A percentile compares a stretch with the other conserved stretches of the same genome.
Evolutionary conservation across 2,797 vertebrate species (phyloP).

Genomic region (Trachops cirrhosus): DNA sequence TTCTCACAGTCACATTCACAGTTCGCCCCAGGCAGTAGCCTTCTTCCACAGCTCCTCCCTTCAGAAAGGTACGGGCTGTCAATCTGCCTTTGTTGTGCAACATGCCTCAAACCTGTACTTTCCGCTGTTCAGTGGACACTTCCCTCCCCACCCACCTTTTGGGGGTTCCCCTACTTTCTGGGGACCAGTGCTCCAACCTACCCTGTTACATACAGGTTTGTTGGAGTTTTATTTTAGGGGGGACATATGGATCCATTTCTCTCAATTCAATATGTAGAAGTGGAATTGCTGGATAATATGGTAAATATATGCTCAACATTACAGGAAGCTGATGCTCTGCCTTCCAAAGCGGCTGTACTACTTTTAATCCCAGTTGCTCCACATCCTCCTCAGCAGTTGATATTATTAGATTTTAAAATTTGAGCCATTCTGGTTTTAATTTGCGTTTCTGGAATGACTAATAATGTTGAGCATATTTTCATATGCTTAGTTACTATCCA

Average conservation of each 20-base stretch:
- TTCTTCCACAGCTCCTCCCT: not conserved
- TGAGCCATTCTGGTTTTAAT: not conserved
- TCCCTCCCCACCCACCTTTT: too few species aligned
- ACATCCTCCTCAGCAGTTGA: not conserved
- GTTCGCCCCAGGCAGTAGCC: too few species aligned
- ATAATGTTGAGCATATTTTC: not conserved
- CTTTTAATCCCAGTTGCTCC: not conserved
- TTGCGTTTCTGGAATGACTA: not conserved
- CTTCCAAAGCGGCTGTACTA: not conserved
- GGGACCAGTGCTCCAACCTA: not conserved
- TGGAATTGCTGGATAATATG: not conserved
- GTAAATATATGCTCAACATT: not conserved
- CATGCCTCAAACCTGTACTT: not conserved
- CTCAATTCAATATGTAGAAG: not conserved
- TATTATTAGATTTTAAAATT: not conserved
- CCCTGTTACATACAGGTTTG: not conserved
- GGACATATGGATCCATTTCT: not conserved
- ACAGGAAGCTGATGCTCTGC: not conserved
- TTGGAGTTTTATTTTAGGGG: not conserved
- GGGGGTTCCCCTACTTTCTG: not conserved
- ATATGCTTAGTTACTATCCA: not conserved
- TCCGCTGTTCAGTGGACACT: not conserved
- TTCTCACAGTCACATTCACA: not conserved
- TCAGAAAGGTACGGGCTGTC: not conserved
- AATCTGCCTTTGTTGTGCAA: not conserved